Base-by-base conservation (phyloP, 2,888 invertebrate species). In the Tachina fera region DNA sequence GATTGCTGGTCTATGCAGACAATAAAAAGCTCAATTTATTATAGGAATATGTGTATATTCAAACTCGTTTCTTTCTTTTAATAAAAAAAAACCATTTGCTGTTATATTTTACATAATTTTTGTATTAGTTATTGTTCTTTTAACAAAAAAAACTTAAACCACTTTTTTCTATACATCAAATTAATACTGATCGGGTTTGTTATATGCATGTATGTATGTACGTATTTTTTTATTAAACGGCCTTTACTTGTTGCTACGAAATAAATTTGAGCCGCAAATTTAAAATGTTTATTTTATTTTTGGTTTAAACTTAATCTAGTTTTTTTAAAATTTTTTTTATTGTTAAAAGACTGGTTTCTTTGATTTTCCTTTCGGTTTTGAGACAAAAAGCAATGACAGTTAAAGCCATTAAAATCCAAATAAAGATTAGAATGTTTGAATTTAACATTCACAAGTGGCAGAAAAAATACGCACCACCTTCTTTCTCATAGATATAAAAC, bases 301-400 rank as follows among this genome's bases (percentile, higher is more conserved):
- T 80, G 39, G 10, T 51, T 67, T 60, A 47, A 65, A 61, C 22
- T 75, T 70, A 82, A 65, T 82, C 85, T 70, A 82, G 82, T 83
- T 86, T 75, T 22, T 58, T 39, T 22, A n/a, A n/a, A n/a, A n/a
- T 39, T 76, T 68, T 68, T 60, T 58, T 61, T 16, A 43, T 83
- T 68, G 61, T 45, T 76, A 83, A 84, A 86, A 83, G 83, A 80
- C 83, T 86, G 83, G 83, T 86, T 83, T 86, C 61, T 83, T 76
- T 76, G 45, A 75, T 71, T 86, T 79, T 79, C 76, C 86, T 80
- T 83, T 86, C 83, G 60, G 67, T 86, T 86, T 85, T 74, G 61
- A 72, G 47, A 63, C 61, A 61, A 68, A 71, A 58, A 83, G 47
- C 63, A 63, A 47, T 47, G 61, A 74, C 51, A 74, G 45, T n/a